Base-by-base conservation (phyloP, 2,113 vertebrate species). In the Festucalex cinctus region DNA sequence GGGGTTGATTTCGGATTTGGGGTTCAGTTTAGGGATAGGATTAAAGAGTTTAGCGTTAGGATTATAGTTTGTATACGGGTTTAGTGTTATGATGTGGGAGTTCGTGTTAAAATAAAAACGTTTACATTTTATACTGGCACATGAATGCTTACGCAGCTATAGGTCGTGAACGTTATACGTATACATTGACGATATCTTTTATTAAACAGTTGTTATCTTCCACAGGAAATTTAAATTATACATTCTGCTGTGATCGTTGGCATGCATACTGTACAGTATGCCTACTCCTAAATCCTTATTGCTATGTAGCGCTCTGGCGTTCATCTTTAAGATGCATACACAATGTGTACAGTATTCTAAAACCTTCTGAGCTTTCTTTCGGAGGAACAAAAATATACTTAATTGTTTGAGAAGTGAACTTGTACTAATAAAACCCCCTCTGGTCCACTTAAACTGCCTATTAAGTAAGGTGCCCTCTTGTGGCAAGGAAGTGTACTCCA, bases 381-480 rank as follows among this genome's bases (percentile, higher is more conserved):
- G 20, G 41, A n/a, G 12, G 14, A 2, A 13, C 9, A 41, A 41
- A 39, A 36, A 61, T 24, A 41, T 22, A 24, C 12, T 2, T 16
- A 4, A 60, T 37, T 37, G 35, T 62, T 22, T 13, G 24, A 8
- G 13, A 5, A 14, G 51, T 24, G 26, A 53, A 54, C 12, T 13
- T 22, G n/a, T 22, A 35, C 28, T 19, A 58, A 6, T 28, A 26
- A 35, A 35, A 19, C 56, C 9, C 16, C 1, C 28, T 53, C 7
- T 6, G n/a, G n/a, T n/a, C n/a, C n/a, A n/a, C n/a, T n/a, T 48
- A 17, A 6, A 9, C 46, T n/a, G 46, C 22, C 37, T 28, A 68
- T 32, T 28, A 77, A 63, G 71, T 46, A 20, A 46, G 81, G 75
- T 24, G 68, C 77, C 71, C 69, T 66, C 46, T 36, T 53, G 69